Conservation (phyloP, 37 sponge, comb jelly and placozoan species). For the Beroe ovata region DNA sequence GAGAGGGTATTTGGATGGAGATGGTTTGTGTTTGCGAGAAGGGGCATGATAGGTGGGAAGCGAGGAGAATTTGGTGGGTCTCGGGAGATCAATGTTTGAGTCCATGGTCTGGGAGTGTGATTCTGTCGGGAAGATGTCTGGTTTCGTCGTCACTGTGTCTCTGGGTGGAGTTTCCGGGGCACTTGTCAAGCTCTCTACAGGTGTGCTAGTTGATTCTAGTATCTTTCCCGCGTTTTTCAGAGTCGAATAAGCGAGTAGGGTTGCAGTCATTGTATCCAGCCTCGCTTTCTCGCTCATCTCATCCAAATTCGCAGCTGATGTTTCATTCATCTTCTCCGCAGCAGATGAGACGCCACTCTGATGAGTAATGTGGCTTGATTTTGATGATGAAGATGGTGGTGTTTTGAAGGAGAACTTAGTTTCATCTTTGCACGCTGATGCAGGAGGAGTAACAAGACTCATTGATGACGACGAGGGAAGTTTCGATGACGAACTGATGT, state of each 20-base stretch:
- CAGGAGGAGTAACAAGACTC: neutral
- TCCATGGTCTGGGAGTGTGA: too few relatives aligned
- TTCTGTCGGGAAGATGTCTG: too few relatives aligned
- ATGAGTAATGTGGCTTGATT: too few relatives aligned
- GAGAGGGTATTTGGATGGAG: neutral
- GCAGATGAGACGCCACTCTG: too few relatives aligned
- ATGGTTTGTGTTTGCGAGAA: neutral
- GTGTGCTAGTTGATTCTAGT: too few relatives aligned
- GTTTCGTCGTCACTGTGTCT: too few relatives aligned
- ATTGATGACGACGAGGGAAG: too few relatives aligned
- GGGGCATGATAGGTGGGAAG: neutral
- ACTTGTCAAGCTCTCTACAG: too few relatives aligned
- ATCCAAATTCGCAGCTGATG: neutral
- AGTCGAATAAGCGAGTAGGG: neutral
- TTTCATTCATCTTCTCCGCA: neutral
- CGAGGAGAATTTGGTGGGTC: neutral
- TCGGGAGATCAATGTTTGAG: too few relatives aligned
- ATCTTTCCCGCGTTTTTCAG: neutral
- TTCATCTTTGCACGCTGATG: neutral
- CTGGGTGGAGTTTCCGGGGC: too few relatives aligned
- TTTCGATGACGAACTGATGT: too few relatives aligned
- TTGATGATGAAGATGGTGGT: neutral
- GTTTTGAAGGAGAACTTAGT: neutral
- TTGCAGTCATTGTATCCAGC: neutral
- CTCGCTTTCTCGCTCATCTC: neutral